Percentiles rank a stretch among this genome's conserved stretches.
phyloP scores from a whole-genome alignment of 2,888 invertebrate species.

The Villa cingulata region DNA sequence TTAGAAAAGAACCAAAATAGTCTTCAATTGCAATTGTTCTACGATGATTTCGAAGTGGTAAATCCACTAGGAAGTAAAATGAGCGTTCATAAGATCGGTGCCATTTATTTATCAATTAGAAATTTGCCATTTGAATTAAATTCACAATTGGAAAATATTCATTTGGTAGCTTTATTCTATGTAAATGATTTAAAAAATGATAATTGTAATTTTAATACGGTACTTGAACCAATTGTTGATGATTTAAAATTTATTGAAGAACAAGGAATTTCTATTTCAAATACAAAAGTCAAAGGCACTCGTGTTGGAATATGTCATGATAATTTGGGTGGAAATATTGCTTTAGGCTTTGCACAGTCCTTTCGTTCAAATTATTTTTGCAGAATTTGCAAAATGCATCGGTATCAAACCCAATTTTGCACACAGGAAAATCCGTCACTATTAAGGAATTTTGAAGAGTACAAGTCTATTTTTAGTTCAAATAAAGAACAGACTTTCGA shows the following conservation, averaged over 20 bases:
- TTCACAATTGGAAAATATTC: not conserved
- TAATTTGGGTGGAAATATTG: conserved; percentile 5
- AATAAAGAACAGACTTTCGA: no score
- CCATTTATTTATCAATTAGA: not conserved
- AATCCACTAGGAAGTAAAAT: conserved; percentile 5
- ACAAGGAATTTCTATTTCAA: not conserved
- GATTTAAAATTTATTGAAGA: not conserved
- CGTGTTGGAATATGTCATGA: not conserved
- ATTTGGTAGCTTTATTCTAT: conserved; percentile 4
- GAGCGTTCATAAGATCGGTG: conserved; percentile 2
- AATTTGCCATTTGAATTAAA: no score
- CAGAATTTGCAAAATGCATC: conserved; percentile 1
- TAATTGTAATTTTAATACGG: not conserved
- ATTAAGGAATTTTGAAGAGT: no score
- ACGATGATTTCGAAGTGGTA: not conserved
- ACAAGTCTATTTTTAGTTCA: no score
- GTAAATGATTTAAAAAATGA: conserved; percentile 3
- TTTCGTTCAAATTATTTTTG: conserved; percentile 2
- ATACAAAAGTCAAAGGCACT: not conserved
- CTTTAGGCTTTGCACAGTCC: conserved; percentile 2
- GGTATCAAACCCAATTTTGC: no score
- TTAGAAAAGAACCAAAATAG: no score
- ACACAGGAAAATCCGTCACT: no score
- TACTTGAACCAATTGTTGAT: not conserved
- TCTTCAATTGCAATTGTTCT: not conserved